Percentiles rank a stretch among this genome's conserved stretches.
Conservation (phyloP, 2,888 invertebrate species). For the Calliopum simillimum region DNA sequence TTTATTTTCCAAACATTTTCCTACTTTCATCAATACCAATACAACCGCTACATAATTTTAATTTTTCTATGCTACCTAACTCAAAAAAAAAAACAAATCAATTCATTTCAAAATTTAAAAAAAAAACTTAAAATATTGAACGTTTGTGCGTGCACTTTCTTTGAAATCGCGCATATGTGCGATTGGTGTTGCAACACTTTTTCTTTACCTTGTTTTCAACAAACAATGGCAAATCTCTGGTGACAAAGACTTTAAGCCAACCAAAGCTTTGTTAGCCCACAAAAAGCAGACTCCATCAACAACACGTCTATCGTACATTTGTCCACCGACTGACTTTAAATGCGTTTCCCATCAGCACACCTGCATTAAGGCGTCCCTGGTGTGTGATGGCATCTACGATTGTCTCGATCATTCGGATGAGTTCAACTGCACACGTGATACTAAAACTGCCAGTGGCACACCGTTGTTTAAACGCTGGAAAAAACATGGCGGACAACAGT, state of each 20-base stretch:
- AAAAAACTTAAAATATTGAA: slow-evolving; percentile 6
- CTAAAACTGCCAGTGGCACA: slow-evolving; percentile 29
- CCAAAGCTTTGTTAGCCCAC: slow-evolving; percentile 48
- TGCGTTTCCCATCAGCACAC: slow-evolving; percentile 66
- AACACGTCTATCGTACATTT: slow-evolving; percentile 52
- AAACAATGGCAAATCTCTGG: slow-evolving; percentile 9
- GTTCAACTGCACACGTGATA: slow-evolving; percentile 68
- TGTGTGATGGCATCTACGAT: slow-evolving; percentile 71
- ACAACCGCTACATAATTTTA: slow-evolving; percentile 1
- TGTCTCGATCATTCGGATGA: slow-evolving; percentile 76
- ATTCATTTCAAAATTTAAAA: slow-evolving; percentile 3
- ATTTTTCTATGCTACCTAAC: not conserved
- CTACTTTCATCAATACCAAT: not conserved
- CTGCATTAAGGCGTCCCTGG: slow-evolving; percentile 61
- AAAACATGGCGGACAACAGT: slow-evolving; percentile 50
- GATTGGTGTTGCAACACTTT: slow-evolving; percentile 26
- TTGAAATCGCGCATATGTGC: not conserved
- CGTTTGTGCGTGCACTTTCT: not conserved
- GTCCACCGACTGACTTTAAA: slow-evolving; percentile 64
- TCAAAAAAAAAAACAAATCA: not conserved
- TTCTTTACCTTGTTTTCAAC: slow-evolving; percentile 1
- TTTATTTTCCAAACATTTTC: slow-evolving; percentile 15
- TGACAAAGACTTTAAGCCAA: slow-evolving; percentile 58
- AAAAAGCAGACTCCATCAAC: slow-evolving; percentile 45
- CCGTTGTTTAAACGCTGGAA: slow-evolving; percentile 59